A percentile compares a stretch with the other conserved stretches of the same genome.
Conservation (phyloP, 92 coral and sea anemone species). For the Porites rus region DNA sequence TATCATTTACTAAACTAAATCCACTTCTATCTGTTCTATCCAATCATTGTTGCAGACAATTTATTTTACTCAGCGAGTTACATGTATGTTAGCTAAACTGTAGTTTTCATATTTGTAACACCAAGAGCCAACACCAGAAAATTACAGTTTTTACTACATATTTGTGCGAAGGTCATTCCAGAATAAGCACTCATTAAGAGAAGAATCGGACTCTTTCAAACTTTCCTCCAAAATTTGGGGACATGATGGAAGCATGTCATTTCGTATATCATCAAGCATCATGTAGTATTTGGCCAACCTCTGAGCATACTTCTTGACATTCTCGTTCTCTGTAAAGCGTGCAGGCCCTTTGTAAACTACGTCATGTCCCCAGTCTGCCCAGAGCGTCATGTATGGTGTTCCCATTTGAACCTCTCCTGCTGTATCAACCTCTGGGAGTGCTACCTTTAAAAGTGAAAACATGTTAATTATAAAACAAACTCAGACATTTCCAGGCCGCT, state of each 20-base stretch:
- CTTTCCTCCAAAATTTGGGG: constrained; percentile 16
- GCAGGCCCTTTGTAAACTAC: constrained; percentile 53
- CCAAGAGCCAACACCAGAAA: no score
- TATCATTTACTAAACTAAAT: no score
- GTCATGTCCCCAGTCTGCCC: constrained; percentile 60
- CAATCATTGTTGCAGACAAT: no score
- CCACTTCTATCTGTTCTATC: no score
- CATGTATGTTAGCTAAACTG: no score
- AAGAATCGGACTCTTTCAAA: neutral
- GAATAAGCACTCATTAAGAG: constrained; percentile 13
- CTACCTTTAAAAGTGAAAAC: constrained; percentile 30
- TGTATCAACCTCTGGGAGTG: constrained; percentile 22
- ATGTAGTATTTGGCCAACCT: constrained; percentile 39
- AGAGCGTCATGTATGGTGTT: constrained; percentile 63
- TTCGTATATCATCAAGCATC: constrained; percentile 46
- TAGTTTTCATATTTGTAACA: no score
- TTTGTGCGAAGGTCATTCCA: constrained; percentile 7
- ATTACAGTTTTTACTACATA: neutral
- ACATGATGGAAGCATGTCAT: constrained; percentile 30
- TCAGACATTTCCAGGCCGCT: no score
- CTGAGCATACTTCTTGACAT: constrained; percentile 34
- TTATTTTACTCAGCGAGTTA: no score
- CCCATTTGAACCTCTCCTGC: constrained; percentile 54
- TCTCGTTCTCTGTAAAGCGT: neutral
- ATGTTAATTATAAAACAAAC: neutral